These are phyloP conservation scores for Eleutherodactylus coqui DNA, from an alignment of 2,797 vertebrate species.

Conservation along the genomic window DNA sequence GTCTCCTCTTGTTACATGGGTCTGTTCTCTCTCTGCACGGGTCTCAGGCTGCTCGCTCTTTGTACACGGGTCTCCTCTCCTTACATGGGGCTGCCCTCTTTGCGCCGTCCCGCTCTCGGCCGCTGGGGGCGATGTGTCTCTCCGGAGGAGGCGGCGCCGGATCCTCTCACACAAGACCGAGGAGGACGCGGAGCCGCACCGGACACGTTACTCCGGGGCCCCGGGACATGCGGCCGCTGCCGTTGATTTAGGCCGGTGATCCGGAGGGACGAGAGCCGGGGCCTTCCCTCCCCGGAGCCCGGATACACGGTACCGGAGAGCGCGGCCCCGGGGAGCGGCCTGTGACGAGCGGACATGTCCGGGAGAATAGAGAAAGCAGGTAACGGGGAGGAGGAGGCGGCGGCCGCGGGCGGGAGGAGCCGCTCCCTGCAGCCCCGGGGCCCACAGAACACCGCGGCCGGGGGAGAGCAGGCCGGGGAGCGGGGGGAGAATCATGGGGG, in stretches of 20 bases:
- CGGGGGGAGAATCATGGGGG: neutral
- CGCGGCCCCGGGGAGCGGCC: slow-evolving; percentile 64
- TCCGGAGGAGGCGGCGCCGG: slow-evolving; percentile 26
- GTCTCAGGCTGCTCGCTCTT: neutral
- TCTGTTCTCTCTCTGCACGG: no score
- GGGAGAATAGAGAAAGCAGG: slow-evolving; percentile 80
- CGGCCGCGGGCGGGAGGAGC: neutral
- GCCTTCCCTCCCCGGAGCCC: slow-evolving; percentile 46
- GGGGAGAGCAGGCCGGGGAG: neutral
- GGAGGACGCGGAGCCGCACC: slow-evolving; percentile 5
- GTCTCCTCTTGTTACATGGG: no score
- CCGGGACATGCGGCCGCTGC: slow-evolving; percentile 57
- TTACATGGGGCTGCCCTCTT: neutral
- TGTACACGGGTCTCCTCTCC: neutral
- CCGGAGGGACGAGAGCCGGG: slow-evolving; percentile 22
- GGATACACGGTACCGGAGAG: slow-evolving; percentile 63
- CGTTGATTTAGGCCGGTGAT: slow-evolving; percentile 53
- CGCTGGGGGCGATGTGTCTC: slow-evolving; percentile 18
- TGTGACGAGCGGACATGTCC: slow-evolving; percentile 74
- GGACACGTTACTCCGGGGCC: neutral
- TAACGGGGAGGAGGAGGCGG: slow-evolving; percentile 64
- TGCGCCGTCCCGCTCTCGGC: neutral
- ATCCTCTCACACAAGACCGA: neutral
- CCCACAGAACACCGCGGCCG: neutral
- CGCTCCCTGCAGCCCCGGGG: slow-evolving; percentile 44